Evolutionary conservation across 2,797 vertebrate genomes (phyloP).

Genomic region (Phrynocephalus guinanensis): DNA sequence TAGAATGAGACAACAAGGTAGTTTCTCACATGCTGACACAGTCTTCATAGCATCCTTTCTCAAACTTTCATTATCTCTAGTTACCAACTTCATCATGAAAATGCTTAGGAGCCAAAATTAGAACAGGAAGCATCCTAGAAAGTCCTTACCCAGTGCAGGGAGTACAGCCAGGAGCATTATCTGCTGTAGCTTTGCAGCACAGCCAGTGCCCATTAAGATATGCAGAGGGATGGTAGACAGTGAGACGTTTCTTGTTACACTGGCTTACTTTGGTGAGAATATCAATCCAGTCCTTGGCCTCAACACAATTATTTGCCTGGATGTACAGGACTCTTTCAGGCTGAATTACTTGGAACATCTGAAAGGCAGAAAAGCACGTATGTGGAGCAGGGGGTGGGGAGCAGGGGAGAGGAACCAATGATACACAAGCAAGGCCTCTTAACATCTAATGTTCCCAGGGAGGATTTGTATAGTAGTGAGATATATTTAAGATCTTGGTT

Average conservation of each 20-base stretch:
- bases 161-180: constrained; percentile 89
- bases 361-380: constrained; percentile 42
- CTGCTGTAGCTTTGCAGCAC: constrained; percentile 92
- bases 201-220: constrained; percentile 99
- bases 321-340: constrained; percentile 96
- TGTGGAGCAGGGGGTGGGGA: neutral
- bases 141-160: constrained; percentile 92
- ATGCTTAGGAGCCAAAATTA: neutral
- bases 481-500: neutral
- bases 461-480: neutral
- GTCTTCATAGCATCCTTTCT: rapidly evolving
- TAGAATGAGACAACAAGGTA: neutral
- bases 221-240: constrained; percentile 95
- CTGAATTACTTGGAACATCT: constrained; percentile 99
- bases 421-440: neutral
- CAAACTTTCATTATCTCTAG: neutral
- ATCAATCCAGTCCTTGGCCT: constrained; percentile 98
- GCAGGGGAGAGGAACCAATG: neutral
- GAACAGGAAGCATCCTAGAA: rapidly evolving
- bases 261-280: constrained; percentile 99
- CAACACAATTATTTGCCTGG: constrained; percentile 99
- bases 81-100: neutral
- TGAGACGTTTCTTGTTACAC: constrained; percentile 95
- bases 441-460: neutral
- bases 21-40: neutral